phyloP scores from a whole-genome alignment of 2,113 vertebrate genomes.

The Hippocampus comes region DNA sequence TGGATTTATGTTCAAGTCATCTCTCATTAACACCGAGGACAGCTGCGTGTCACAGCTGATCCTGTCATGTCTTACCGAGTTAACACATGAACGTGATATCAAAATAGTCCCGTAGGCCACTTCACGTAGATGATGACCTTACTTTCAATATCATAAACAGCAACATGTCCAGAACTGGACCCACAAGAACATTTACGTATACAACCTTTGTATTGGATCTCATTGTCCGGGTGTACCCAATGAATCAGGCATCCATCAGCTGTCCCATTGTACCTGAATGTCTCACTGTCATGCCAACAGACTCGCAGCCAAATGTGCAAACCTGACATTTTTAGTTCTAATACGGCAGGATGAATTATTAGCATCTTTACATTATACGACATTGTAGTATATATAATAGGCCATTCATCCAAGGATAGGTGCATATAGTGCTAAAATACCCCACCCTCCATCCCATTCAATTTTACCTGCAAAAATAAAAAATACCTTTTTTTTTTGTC shows the following conservation, averaged over 20 bases:
- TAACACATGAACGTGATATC: not conserved
- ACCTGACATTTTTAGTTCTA: no score
- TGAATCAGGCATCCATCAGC: no score
- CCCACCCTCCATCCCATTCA: not conserved
- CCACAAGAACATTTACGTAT: not conserved
- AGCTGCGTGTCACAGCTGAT: constrained; percentile 33
- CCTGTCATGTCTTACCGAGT: not conserved
- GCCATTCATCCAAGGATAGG: no score
- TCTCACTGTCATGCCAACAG: no score
- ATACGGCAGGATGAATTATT: no score
- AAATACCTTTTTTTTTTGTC: not conserved
- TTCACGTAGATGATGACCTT: not conserved
- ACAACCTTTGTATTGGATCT: no score
- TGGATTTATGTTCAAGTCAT: constrained; percentile 17
- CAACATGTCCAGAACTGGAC: not conserved
- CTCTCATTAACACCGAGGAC: constrained; percentile 26
- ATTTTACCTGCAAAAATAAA: not conserved
- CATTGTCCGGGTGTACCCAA: no score
- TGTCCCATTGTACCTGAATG: no score
- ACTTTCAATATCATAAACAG: not conserved
- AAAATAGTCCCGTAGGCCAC: not conserved
- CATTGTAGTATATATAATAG: no score
- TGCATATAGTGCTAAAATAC: no score
- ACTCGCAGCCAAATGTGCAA: no score
- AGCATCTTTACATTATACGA: no score